Evolutionary conservation across 2,113 vertebrate genomes (phyloP).

Genomic region (Tauraco erythrolophus): DNA sequence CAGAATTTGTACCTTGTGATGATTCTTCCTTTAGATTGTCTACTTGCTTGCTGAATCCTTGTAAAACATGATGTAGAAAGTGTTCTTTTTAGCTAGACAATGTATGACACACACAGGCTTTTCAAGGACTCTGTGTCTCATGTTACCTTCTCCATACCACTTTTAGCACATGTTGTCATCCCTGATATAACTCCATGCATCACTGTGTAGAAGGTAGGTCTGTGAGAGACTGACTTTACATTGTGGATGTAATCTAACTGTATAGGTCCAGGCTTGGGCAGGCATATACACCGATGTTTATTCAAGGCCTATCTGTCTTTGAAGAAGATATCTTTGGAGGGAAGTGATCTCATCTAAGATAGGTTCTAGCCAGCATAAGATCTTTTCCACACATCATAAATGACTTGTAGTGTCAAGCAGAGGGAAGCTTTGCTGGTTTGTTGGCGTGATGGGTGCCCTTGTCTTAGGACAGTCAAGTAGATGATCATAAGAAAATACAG

Average conservation of each 20-base stretch:
- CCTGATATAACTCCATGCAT: not conserved
- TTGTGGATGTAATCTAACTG: not conserved
- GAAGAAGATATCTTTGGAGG: not conserved
- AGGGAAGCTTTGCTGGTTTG: not conserved
- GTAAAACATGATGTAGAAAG: not conserved
- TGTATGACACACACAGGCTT: not conserved
- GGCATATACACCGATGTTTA: not conserved
- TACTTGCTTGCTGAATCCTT: not conserved
- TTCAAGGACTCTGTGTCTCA: not conserved
- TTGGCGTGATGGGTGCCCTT: not conserved
- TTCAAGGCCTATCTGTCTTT: not conserved
- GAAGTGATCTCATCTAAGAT: not conserved
- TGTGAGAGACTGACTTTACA: not conserved
- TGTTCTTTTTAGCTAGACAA: not conserved
- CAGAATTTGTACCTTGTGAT: not conserved
- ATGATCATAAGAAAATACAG: not conserved
- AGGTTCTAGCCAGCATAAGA: not conserved
- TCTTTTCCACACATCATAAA: not conserved
- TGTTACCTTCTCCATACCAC: rapidly evolving
- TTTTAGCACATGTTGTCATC: not conserved
- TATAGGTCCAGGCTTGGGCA: not conserved
- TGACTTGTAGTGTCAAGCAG: not conserved
- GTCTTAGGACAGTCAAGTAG: not conserved
- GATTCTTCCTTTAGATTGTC: not conserved
- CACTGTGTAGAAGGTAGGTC: not conserved